These are phyloP conservation scores for Diarsia mendica DNA, from an alignment of 2,888 invertebrate species.

Conservation along the genomic window DNA sequence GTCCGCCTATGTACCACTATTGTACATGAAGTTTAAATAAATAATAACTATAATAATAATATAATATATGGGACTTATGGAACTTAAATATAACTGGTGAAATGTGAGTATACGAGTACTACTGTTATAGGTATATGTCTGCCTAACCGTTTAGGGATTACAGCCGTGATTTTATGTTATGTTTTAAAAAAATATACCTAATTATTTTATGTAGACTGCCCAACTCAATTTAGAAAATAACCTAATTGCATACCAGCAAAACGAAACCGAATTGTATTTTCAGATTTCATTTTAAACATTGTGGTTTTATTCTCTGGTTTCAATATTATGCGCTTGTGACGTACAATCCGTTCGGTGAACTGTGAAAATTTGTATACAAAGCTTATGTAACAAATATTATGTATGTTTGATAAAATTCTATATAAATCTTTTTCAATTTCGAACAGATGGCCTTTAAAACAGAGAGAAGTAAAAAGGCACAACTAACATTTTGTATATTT, in stretches of 20 bases:
- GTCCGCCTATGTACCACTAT: no score
- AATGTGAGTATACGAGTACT: no score
- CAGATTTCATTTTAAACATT: neutral
- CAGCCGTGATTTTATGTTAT: no score
- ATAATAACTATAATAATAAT: no score
- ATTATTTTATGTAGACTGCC: neutral
- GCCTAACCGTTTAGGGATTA: no score
- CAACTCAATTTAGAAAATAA: neutral
- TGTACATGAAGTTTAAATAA: no score
- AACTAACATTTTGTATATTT: no score
- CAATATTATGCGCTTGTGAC: conserved; percentile 7
- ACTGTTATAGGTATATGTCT: no score
- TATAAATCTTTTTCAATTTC: neutral
- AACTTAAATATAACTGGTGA: no score
- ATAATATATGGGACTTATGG: no score
- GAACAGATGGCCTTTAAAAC: neutral
- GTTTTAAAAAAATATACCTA: no score
- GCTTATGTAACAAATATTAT: neutral
- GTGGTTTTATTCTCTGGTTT: conserved; percentile 14
- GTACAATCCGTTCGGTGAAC: conserved; percentile 2
- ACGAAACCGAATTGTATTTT: conserved; percentile 5
- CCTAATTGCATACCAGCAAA: neutral
- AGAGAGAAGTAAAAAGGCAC: neutral
- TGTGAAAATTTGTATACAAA: neutral
- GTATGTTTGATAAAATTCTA: neutral